Base-by-base conservation (phyloP, 2,797 vertebrate species). In the Hippoglossus hippoglossus region DNA sequence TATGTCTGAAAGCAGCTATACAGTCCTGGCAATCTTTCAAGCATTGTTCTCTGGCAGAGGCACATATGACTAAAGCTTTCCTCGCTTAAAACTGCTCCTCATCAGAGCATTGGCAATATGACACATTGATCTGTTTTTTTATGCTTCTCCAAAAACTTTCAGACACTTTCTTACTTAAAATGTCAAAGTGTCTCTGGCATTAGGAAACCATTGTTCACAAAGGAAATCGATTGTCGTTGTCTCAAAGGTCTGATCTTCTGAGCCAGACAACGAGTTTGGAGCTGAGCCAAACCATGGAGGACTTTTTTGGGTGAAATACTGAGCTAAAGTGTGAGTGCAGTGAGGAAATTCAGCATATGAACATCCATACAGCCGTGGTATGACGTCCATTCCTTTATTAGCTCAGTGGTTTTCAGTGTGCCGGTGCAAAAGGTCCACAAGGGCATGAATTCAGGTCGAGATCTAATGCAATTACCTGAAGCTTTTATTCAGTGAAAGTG, bases 91-190 rank as follows among this genome's bases (percentile, higher is more conserved):
- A 78, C 34, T 51, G 75, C 69, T 76, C 64, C 63, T 79, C 69
- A 65, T 67, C 39, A 39, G 60, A 28, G 67, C 26, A 21, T 53
- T 60, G 57, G 59, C 72, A 62, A 71, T 69, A 66, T 9, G 22
- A 64, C 70, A 63, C 63, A 90, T 89, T 49, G 72, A 91, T 86
- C 46, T 2, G 67, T 31, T 73, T 83, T 83, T 83, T 56, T 79
- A 66, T 70, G 65, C 72, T 64, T 63, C 74, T 56, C 54, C 41
- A 21, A 82, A 62, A 91, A 83, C 76, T 85, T 81, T 71, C 54
- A 80, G 85, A 90, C 65, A 84, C 65, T 66, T 78, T 73, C 22
- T 63, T 58, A 61, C 82, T 86, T 76, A 18, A 89, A 88, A 89
- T 81, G 79, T 84, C 77, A 85, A 73, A 86, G 71, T 22, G 8